These are phyloP conservation scores for Pristionchus entomophagus DNA, from an alignment of 2,888 invertebrate species.

Conservation along the genomic window DNA sequence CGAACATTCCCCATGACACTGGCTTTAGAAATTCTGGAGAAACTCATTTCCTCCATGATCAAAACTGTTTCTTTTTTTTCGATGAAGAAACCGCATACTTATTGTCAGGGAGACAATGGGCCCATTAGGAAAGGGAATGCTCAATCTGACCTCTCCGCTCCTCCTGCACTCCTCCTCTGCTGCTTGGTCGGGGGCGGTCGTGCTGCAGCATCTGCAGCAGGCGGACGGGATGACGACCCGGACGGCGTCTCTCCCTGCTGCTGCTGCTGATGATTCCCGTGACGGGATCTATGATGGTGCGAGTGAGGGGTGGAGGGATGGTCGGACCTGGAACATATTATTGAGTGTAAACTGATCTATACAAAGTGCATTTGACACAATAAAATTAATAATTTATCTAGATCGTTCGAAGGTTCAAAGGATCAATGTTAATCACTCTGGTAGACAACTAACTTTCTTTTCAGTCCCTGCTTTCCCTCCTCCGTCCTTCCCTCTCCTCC, in stretches of 20 bases:
- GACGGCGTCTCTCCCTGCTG: background rate
- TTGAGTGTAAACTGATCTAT: background rate
- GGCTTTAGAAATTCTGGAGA: too few relatives aligned
- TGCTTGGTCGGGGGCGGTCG: constrained; percentile 18
- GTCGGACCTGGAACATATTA: background rate
- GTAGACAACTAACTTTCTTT: background rate
- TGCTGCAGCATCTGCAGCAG: background rate
- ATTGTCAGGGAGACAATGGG: too few relatives aligned
- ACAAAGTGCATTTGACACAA: too few relatives aligned
- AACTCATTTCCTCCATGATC: too few relatives aligned
- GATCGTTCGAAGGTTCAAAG: background rate
- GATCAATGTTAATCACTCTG: background rate
- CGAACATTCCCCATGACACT: too few relatives aligned
- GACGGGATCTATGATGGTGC: background rate
- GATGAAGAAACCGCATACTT: too few relatives aligned
- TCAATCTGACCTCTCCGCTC: background rate
- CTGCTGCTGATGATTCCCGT: background rate
- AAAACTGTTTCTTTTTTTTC: too few relatives aligned
- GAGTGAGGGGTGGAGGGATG: background rate
- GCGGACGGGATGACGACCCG: background rate
- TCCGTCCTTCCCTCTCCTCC: background rate
- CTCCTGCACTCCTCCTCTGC: constrained; percentile 20
- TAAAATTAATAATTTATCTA: background rate
- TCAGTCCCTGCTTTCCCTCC: background rate
- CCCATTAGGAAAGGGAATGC: too few relatives aligned